Base-by-base conservation (phyloP, 2,113 vertebrate genomes). In the Madoqua kirkii region DNA sequence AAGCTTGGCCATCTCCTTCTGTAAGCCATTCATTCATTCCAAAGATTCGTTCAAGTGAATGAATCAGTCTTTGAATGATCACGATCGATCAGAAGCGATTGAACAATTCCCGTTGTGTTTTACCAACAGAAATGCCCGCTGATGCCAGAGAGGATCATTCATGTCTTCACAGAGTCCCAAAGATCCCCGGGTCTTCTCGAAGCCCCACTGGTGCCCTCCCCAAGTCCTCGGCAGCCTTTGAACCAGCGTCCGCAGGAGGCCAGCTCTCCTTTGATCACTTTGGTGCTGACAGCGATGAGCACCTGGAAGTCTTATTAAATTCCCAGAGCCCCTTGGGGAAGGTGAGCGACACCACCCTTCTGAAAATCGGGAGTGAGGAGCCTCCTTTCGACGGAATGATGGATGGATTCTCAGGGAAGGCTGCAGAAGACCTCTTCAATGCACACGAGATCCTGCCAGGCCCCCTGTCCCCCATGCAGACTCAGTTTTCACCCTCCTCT, bases 101-200 rank as follows among this genome's bases (percentile, higher is more conserved):
- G 95, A 94, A 90, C 74, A 33, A 29, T 97, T 83, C 29, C 93
- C 86, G 40, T 97, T 98, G 96, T 98, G 59, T 98, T 98, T 98
- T 60, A 93, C 98, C 98, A 98, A 98, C 99, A 99, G 99, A 99
- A 99, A 99, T 99, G 98, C 99, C 99, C 92, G 99, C 99, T 97
- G 99, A 99, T 50, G 99, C 99, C 99, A 99, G 99, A 98, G 99
- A 99, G 86, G 99, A 99, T 67, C 99, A 99, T 86, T 99, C 99
- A 59, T 99, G 99, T 99, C 99, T 99, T 96, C 99, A 99, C 97
- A 99, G 99, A 99, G 99, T 99, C 93, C 99, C 99, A 99, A 99
- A 99, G 98, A 99, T 99, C 96, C 99, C 99, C 4, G 99, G 99
- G 98, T 99, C 99, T 29, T 91, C 99, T 60, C 99, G 98, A 96